Evolutionary conservation across 2,888 invertebrate species (phyloP).

Genomic region (Actias luna): DNA sequence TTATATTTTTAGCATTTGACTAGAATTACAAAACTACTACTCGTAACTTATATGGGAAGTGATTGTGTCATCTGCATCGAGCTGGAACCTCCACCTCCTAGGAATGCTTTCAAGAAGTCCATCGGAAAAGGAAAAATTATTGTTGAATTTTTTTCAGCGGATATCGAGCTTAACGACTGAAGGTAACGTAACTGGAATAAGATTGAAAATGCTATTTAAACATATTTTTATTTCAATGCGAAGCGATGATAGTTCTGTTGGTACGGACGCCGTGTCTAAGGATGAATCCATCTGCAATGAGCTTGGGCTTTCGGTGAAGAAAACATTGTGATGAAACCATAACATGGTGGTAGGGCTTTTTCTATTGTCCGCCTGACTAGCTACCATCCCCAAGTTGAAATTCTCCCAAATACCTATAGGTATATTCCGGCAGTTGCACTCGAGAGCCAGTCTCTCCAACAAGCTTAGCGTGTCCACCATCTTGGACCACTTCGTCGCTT

Average conservation of each 20-base stretch:
- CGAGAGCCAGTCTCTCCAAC: no score
- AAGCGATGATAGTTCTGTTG: neutral
- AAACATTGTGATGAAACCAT: no score
- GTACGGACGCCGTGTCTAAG: no score
- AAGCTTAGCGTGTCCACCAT: no score
- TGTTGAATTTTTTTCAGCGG: conserved; percentile 96
- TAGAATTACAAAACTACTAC: conserved; percentile 20
- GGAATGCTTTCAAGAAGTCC: conserved; percentile 84
- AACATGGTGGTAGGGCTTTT: no score
- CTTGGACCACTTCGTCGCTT: no score
- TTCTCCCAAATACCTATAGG: no score
- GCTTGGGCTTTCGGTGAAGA: no score
- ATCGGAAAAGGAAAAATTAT: conserved; percentile 96
- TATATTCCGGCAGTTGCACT: no score
- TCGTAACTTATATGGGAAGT: conserved; percentile 33
- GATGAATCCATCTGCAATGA: no score
- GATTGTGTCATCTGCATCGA: conserved; percentile 36
- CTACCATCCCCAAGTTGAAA: no score
- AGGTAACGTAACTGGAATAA: conserved; percentile 87
- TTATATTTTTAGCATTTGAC: conserved; percentile 21
- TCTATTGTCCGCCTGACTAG: no score
- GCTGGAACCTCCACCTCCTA: conserved; percentile 52
- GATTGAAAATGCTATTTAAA: neutral
- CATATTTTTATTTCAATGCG: neutral
- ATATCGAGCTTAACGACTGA: conserved; percentile 95